Evolutionary conservation across 2,797 vertebrate species (phyloP).

Genomic region (Catharus ustulatus): DNA sequence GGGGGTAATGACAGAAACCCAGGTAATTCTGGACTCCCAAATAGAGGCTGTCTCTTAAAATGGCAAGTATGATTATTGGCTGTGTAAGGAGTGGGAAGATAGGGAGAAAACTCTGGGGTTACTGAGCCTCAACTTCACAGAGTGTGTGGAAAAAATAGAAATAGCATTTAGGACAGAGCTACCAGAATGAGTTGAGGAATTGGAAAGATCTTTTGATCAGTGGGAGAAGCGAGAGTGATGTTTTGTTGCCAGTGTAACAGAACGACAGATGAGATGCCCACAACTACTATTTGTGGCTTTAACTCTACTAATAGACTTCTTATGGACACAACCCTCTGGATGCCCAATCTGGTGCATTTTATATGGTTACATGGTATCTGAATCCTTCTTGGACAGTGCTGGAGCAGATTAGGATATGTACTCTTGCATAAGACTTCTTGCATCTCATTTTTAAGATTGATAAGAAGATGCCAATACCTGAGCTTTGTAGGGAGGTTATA

Average conservation of each 20-base stretch:
- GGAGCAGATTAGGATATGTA: not conserved
- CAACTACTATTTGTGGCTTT: not conserved
- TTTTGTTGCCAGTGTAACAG: not conserved
- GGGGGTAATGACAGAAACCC: not conserved
- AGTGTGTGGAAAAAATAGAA: not conserved
- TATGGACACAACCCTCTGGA: not conserved
- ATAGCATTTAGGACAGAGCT: constrained; percentile 2
- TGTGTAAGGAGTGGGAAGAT: not conserved
- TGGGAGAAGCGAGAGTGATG: not conserved
- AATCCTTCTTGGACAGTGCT: not conserved
- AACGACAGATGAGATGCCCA: not conserved
- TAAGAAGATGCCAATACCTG: not conserved
- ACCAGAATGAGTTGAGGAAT: constrained; percentile 5
- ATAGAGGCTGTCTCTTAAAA: not conserved
- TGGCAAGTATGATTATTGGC: not conserved
- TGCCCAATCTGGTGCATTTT: not conserved
- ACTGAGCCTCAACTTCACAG: constrained; percentile 3
- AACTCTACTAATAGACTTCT: not conserved
- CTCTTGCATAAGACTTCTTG: not conserved
- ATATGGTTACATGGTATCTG: not conserved
- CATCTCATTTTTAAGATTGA: not conserved
- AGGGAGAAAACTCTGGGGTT: not conserved
- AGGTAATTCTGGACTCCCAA: not conserved
- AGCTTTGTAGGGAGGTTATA: not conserved
- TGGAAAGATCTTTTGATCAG: constrained; percentile 3